These are phyloP conservation scores for Enteromius fasciolatus DNA, from an alignment of 2,797 vertebrate species.

Conservation along the genomic window DNA sequence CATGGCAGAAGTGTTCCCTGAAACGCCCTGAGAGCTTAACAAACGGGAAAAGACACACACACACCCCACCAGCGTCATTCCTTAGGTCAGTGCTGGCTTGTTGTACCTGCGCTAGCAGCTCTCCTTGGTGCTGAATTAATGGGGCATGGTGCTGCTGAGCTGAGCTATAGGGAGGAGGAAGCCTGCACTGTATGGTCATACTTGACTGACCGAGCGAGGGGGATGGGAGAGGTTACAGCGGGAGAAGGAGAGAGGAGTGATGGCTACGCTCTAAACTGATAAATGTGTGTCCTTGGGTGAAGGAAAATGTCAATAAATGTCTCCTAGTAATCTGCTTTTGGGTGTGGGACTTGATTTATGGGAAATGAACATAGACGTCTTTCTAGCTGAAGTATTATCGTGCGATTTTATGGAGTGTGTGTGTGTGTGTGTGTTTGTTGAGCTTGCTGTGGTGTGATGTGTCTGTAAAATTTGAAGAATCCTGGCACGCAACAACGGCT, in stretches of 20 bases:
- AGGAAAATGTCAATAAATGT: constrained; percentile 50
- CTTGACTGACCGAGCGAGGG: constrained; percentile 67
- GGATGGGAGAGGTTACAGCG: constrained; percentile 65
- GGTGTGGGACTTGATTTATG: constrained; percentile 23
- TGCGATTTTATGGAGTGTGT: neutral
- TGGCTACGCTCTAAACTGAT: constrained; percentile 64
- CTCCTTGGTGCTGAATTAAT: constrained; percentile 82
- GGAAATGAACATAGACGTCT: neutral
- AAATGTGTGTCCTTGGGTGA: constrained; percentile 58
- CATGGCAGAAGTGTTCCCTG: constrained; percentile 32
- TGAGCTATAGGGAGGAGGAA: constrained; percentile 65
- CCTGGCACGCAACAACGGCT: constrained; percentile 4
- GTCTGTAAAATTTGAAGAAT: neutral
- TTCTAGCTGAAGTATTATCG: neutral
- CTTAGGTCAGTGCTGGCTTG: constrained; percentile 55
- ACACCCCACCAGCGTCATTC: constrained; percentile 35
- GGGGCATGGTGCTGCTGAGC: constrained; percentile 62
- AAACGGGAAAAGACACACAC: constrained; percentile 39
- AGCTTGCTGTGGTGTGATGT: neutral
- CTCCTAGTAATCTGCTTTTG: constrained; percentile 20
- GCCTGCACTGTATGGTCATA: constrained; percentile 67
- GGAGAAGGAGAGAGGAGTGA: constrained; percentile 51
- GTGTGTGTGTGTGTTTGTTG: neutral
- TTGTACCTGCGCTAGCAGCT: constrained; percentile 79
- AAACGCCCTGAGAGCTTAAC: constrained; percentile 43